phyloP scores from a whole-genome alignment of 2,113 vertebrate species.

The Alectura lathami region DNA sequence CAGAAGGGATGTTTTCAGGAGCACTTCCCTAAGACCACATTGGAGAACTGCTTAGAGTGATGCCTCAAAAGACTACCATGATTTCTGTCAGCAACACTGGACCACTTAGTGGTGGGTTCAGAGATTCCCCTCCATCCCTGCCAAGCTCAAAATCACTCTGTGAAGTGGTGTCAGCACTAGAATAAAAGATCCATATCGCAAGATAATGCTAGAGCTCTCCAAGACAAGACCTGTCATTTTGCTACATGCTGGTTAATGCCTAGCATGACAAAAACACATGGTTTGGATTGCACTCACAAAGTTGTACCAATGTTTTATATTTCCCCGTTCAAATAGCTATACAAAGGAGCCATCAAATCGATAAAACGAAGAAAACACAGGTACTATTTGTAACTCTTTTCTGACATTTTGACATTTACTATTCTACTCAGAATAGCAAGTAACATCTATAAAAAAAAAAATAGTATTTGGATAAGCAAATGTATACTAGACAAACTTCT shows the following conservation, averaged over 20 bases:
- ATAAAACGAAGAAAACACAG: not conserved
- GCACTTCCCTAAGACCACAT: not conserved
- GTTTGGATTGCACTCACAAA: not conserved
- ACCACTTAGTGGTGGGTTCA: not conserved
- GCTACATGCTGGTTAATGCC: not conserved
- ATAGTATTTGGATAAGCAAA: not conserved
- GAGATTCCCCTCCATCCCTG: not conserved
- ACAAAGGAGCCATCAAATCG: not conserved
- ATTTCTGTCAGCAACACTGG: not conserved
- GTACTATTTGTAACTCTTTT: not conserved
- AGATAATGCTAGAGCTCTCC: not conserved
- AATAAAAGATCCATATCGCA: not conserved
- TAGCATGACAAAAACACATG: not conserved
- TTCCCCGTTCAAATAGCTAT: not conserved
- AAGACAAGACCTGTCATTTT: not conserved
- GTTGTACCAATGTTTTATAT: rapidly evolving
- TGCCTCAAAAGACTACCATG: not conserved
- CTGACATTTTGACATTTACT: conserved; percentile 8
- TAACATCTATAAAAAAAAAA: not conserved
- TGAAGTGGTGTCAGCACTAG: not conserved
- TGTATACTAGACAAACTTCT: not conserved
- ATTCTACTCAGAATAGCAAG: not conserved
- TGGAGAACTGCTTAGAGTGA: not conserved
- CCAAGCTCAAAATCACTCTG: not conserved
- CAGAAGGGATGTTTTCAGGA: not conserved